Evolutionary conservation across 1,140 invertebrate species (phyloP).

Genomic region (Tyrophagus putrescentiae): DNA sequence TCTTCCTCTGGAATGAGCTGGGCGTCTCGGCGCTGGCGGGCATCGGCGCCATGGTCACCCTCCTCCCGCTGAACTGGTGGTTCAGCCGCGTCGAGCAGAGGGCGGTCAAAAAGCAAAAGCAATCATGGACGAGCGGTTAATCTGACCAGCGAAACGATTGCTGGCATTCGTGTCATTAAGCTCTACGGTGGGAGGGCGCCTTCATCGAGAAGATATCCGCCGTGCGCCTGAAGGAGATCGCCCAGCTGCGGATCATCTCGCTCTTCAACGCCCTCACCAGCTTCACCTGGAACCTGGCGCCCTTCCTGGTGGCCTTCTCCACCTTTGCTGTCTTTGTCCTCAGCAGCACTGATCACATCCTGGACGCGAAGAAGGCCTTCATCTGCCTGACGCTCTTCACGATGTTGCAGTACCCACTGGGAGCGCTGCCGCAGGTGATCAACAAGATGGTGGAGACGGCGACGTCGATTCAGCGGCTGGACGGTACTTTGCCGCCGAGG

Average conservation of each 20-base stretch:
- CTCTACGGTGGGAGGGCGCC: constrained; percentile 43
- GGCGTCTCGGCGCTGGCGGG: constrained; percentile 32
- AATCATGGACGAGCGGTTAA: constrained; percentile 53
- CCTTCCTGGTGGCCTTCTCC: constrained; percentile 53
- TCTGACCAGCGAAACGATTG: constrained; percentile 84
- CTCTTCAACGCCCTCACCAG: constrained; percentile 20
- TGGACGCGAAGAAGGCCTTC: constrained; percentile 45
- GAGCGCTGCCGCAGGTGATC: constrained; percentile 21
- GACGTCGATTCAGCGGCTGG: neutral
- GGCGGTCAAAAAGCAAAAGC: constrained; percentile 46
- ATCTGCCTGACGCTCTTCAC: constrained; percentile 45
- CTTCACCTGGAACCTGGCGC: constrained; percentile 49
- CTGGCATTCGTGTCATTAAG: constrained; percentile 45
- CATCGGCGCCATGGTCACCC: constrained; percentile 38
- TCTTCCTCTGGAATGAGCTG: constrained; percentile 31
- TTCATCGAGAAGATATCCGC: constrained; percentile 26
- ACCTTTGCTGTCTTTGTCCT: constrained; percentile 36
- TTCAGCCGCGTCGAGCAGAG: constrained; percentile 48
- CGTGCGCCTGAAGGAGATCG: constrained; percentile 26
- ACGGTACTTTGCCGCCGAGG: too few relatives aligned
- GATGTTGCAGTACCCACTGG: constrained; percentile 67
- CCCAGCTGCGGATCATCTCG: constrained; percentile 24
- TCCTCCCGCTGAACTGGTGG: constrained; percentile 74
- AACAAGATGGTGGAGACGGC: neutral
- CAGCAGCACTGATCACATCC: constrained; percentile 33